A percentile compares a stretch with the other conserved stretches of the same genome.
Evolutionary conservation across 2,113 vertebrate species (phyloP).

Genomic region (Mastomys natalensis): DNA sequence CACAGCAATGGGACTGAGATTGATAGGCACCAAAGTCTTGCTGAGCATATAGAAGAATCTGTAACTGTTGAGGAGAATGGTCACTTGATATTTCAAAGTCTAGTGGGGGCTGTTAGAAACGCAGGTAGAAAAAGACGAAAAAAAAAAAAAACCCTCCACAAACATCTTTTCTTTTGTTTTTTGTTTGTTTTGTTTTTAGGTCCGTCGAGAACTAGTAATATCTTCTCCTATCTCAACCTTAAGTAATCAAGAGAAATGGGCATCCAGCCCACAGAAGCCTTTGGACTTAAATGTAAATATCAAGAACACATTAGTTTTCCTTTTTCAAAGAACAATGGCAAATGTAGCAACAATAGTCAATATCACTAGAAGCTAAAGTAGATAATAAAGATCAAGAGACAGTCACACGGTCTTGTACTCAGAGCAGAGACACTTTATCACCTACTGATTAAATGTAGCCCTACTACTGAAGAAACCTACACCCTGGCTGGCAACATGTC

Average conservation of each 20-base stretch:
- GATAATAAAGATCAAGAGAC: background rate
- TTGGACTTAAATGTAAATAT: background rate
- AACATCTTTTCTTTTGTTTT: background rate
- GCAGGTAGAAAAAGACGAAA: background rate
- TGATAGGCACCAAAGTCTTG: background rate
- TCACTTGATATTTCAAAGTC: background rate
- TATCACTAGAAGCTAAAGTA: background rate
- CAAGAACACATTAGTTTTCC: background rate
- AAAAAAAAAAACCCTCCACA: background rate
- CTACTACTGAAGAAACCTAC: background rate
- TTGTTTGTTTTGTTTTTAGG: background rate
- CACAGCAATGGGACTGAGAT: background rate
- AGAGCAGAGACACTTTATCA: background rate
- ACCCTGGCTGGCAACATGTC: background rate
- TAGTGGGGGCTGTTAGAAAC: background rate
- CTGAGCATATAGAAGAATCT: background rate
- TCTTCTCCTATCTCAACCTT: slow-evolving; percentile 3
- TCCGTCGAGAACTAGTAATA: background rate
- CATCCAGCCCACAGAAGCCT: background rate
- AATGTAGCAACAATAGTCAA: background rate
- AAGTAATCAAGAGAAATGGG: background rate
- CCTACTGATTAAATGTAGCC: background rate
- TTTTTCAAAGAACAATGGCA: background rate
- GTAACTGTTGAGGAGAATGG: background rate
- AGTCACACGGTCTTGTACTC: background rate